These are phyloP conservation scores for Xenopus laevis DNA, from an alignment of 2,113 vertebrate species.

Conservation along the genomic window DNA sequence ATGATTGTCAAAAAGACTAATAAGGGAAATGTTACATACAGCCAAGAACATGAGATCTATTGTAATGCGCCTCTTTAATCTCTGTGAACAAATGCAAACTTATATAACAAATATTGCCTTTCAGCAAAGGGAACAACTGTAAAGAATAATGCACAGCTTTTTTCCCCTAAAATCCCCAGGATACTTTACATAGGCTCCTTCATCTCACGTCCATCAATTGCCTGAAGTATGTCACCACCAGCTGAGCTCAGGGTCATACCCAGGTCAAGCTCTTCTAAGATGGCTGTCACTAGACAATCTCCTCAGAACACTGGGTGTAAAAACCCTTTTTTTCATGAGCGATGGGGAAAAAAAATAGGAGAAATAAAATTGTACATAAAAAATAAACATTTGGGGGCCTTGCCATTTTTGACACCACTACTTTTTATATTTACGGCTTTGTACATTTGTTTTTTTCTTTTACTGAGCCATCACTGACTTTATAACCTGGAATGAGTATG, in stretches of 20 bases:
- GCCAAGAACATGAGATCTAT: not conserved
- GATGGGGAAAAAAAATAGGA: too few relatives aligned
- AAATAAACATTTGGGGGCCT: too few relatives aligned
- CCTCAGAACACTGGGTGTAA: too few relatives aligned
- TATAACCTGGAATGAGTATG: too few relatives aligned
- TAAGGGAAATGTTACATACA: not conserved
- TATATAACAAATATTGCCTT: not conserved
- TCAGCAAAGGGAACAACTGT: slow-evolving; percentile 22
- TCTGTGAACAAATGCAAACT: not conserved
- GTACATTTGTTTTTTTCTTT: too few relatives aligned
- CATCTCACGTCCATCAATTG: slow-evolving; percentile 63
- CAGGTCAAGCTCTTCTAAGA: slow-evolving; percentile 53
- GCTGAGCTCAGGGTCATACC: slow-evolving; percentile 70
- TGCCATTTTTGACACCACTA: too few relatives aligned
- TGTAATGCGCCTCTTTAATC: not conserved
- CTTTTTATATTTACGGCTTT: too few relatives aligned
- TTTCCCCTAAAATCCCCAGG: slow-evolving; percentile 15
- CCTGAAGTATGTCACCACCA: slow-evolving; percentile 64
- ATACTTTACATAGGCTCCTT: slow-evolving; percentile 45
- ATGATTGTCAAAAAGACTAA: not conserved
- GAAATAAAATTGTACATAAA: too few relatives aligned
- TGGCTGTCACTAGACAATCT: too few relatives aligned
- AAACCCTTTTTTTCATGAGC: too few relatives aligned
- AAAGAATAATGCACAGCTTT: slow-evolving; percentile 7
- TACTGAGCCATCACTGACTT: too few relatives aligned